Evolutionary conservation across 2,113 vertebrate species (phyloP).

Genomic region (Paramisgurnus dabryanus): DNA sequence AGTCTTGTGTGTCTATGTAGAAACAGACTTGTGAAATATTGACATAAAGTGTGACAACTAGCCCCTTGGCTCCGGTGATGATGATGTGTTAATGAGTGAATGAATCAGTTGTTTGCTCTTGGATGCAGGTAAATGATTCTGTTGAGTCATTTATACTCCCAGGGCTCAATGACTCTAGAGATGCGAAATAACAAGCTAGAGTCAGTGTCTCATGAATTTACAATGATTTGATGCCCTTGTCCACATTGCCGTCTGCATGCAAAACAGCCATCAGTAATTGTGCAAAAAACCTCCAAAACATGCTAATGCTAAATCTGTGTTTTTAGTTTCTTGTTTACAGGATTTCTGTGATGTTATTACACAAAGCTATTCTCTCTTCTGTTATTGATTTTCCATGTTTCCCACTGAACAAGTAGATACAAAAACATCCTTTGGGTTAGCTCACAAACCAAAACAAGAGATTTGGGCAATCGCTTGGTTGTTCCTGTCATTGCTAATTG

Average conservation of each 20-base stretch:
- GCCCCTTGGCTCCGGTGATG: no score
- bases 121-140: not conserved
- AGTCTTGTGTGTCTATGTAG: no score
- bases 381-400: constrained; percentile 14
- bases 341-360: not conserved
- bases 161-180: constrained; percentile 37
- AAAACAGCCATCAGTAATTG: constrained; percentile 15
- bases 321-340: not conserved
- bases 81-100: not conserved
- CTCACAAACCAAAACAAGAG: constrained; percentile 3
- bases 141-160: constrained; percentile 20
- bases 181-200: constrained; percentile 42
- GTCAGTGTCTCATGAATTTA: constrained; percentile 40
- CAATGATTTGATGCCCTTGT: constrained; percentile 34
- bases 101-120: not conserved
- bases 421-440: constrained; percentile 34
- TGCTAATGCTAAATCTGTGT: not conserved
- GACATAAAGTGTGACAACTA: not conserved
- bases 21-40: no score
- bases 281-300: not conserved
- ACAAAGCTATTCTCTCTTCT: not conserved
- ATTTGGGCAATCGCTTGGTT: constrained; percentile 1
- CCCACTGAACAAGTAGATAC: constrained; percentile 10
- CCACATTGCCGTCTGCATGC: constrained; percentile 19
- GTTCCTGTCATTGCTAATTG: constrained; percentile 23